Percentiles rank a stretch among this genome's conserved stretches.
Conservation (phyloP, 2,113 vertebrate genomes). For the Sisor rabdophorus region DNA sequence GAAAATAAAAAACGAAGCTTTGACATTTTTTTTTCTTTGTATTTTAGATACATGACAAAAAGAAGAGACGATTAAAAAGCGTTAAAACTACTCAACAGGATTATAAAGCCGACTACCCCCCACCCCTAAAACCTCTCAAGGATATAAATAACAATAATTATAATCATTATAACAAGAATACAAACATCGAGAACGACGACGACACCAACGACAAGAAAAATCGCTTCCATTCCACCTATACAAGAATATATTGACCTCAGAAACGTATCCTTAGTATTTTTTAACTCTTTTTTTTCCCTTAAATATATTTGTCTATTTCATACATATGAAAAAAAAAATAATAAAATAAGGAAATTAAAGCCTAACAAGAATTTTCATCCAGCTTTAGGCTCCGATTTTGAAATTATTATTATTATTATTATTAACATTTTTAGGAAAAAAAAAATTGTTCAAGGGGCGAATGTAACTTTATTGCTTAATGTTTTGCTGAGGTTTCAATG, state of each 20-base stretch:
- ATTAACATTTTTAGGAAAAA: too few relatives aligned
- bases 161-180: constrained; percentile 57
- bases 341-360: constrained; percentile 9
- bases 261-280: constrained; percentile 24
- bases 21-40: background rate
- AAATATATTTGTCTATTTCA: constrained; percentile 17
- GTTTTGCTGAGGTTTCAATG: constrained; percentile 16
- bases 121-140: constrained; percentile 70
- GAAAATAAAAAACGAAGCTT: constrained; percentile 59
- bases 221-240: constrained; percentile 58
- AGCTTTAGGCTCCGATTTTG: background rate
- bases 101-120: constrained; percentile 67
- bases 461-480: constrained; percentile 46
- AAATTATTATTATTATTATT: background rate
- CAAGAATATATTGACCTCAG: constrained; percentile 51
- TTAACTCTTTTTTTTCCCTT: background rate
- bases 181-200: constrained; percentile 46
- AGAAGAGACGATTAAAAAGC: constrained; percentile 42
- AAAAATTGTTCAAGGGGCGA: constrained; percentile 32
- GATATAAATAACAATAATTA: constrained; percentile 76
- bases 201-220: constrained; percentile 52
- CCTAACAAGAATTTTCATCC: background rate
- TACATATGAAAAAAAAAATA: constrained; percentile 29
- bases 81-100: constrained; percentile 57
- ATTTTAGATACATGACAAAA: constrained; percentile 30